phyloP scores from a whole-genome alignment of 2,113 vertebrate species.

The Genyomyrus donnyi region DNA sequence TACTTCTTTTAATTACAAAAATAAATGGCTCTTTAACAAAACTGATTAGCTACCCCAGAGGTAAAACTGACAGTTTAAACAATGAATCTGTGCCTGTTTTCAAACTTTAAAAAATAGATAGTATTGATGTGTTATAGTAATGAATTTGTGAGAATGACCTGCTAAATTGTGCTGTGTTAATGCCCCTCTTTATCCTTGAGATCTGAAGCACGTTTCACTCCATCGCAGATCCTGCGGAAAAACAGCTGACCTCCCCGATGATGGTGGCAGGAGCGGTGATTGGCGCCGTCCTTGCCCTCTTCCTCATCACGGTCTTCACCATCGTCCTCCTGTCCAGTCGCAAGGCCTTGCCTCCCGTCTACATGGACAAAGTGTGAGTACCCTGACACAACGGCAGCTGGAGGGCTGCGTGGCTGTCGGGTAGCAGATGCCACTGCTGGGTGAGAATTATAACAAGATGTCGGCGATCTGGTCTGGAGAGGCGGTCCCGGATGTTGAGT shows the following conservation, averaged over 20 bases:
- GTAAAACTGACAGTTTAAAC: background rate
- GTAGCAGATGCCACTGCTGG: background rate
- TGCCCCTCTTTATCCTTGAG: background rate
- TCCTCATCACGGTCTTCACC: conserved; percentile 81
- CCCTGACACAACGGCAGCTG: background rate
- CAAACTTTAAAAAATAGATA: background rate
- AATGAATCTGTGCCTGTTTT: background rate
- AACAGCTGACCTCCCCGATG: conserved; percentile 74
- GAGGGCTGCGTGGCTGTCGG: background rate
- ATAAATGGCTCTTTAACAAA: background rate
- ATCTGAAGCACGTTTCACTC: conserved; percentile 20
- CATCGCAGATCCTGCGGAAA: conserved; percentile 56
- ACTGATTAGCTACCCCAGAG: background rate
- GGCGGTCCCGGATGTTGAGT: background rate
- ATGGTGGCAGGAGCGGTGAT: conserved; percentile 82
- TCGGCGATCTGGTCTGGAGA: background rate
- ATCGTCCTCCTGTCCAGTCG: conserved; percentile 75
- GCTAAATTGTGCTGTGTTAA: background rate
- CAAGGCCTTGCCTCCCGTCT: conserved; percentile 51
- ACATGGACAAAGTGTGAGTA: conserved; percentile 65
- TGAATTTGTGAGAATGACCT: background rate
- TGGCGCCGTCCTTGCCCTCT: conserved; percentile 83
- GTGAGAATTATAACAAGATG: background rate
- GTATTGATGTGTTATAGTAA: background rate
- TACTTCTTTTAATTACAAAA: background rate